Evolutionary conservation across 2,888 invertebrate genomes (phyloP).

Genomic region (Dichetophora obliterata): DNA sequence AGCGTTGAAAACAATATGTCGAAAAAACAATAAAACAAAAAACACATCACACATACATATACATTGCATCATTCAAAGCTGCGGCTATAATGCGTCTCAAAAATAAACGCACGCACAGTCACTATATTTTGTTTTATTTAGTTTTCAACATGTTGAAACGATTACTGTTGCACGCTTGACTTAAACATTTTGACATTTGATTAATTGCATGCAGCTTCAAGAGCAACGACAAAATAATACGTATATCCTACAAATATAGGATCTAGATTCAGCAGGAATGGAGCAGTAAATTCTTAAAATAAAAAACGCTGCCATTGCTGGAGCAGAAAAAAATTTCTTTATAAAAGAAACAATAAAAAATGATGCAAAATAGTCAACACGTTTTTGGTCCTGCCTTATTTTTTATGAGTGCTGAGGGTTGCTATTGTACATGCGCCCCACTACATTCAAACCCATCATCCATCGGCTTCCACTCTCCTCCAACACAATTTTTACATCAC

Average conservation of each 20-base stretch:
- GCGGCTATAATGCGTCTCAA: neutral
- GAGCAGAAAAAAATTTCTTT: neutral
- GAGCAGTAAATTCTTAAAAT: conserved; percentile 7
- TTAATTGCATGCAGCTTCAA: conserved; percentile 41
- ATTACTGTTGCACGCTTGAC: conserved; percentile 14
- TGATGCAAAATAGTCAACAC: neutral
- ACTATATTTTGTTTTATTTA: conserved; percentile 11
- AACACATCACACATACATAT: neutral
- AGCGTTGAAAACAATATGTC: conserved; percentile 18
- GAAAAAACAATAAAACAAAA: neutral
- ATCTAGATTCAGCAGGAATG: neutral
- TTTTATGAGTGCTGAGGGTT: neutral
- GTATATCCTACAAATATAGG: neutral
- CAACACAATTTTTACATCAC: neutral
- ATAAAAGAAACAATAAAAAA: neutral
- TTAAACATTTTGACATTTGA: conserved; percentile 41
- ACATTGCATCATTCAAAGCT: neutral
- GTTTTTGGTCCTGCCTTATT: neutral
- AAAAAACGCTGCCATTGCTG: neutral
- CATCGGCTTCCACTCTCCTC: too few species aligned
- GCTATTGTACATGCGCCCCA: neutral
- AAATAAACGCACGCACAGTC: conserved; percentile 1
- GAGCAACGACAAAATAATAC: neutral
- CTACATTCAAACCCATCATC: neutral
- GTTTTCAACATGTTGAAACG: conserved; percentile 35